A percentile compares a stretch with the other conserved stretches of the same genome.
Conservation (phyloP, 2,113 vertebrate genomes). For the Morone chrysops region DNA sequence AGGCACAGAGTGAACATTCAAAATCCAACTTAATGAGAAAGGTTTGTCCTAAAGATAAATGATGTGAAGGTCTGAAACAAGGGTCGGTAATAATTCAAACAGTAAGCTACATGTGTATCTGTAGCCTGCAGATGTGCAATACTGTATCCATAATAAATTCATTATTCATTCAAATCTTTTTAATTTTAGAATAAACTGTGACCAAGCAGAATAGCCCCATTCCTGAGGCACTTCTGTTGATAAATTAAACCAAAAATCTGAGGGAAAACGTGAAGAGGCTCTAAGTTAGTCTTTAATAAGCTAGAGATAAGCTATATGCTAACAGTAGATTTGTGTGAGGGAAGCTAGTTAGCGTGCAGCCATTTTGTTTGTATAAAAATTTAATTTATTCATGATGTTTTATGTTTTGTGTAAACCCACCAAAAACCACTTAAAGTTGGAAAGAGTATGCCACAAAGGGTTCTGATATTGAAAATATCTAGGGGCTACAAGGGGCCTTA, state of each 20-base stretch:
- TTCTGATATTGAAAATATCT: background rate
- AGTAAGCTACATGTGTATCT: background rate
- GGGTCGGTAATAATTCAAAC: background rate
- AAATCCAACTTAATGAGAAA: background rate
- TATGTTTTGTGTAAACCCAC: background rate
- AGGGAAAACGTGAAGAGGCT: background rate
- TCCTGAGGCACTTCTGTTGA: no score
- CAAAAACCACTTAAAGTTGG: background rate
- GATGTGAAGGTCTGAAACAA: background rate
- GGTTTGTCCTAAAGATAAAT: background rate
- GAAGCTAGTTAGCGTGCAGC: background rate
- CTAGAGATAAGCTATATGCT: background rate
- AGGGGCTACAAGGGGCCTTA: background rate
- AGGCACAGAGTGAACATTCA: background rate
- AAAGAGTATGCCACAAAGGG: background rate
- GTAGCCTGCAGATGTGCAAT: constrained; percentile 4
- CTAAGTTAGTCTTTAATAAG: background rate
- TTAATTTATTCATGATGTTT: background rate
- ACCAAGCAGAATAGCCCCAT: no score
- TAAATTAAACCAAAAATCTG: no score
- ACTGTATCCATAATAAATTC: background rate
- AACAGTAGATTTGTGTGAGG: background rate
- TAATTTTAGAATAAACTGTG: background rate
- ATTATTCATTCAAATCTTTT: background rate
- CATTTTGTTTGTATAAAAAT: background rate